Percentiles rank a stretch among this genome's conserved stretches.
Evolutionary conservation across 1,140 invertebrate species (phyloP).

Genomic region (Eupeodes corollae): DNA sequence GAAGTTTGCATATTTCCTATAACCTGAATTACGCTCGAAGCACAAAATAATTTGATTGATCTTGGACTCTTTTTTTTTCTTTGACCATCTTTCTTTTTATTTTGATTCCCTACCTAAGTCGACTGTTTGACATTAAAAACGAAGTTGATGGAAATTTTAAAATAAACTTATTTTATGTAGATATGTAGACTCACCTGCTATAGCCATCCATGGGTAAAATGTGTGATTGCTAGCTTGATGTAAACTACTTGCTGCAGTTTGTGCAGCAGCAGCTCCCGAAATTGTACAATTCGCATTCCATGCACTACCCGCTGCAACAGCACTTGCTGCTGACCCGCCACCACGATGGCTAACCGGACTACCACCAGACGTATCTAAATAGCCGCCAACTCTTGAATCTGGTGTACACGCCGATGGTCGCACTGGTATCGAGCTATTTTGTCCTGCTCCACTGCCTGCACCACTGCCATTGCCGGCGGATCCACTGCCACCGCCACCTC

Average conservation of each 20-base stretch:
- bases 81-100: no score
- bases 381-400: conserved; percentile 59
- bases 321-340: conserved; percentile 55
- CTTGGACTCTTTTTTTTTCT: no score
- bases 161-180: no score
- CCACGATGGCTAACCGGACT: conserved; percentile 65
- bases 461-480: conserved; percentile 36
- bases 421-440: conserved; percentile 41
- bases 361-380: conserved; percentile 53
- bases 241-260: conserved; percentile 70
- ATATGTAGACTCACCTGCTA: conserved; percentile 72
- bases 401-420: conserved; percentile 77
- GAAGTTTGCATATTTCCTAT: no score
- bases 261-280: conserved; percentile 51
- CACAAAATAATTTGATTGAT: no score
- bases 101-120: no score
- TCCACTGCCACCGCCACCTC: conserved; percentile 23
- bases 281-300: conserved; percentile 38
- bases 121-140: no score
- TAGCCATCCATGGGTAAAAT: conserved; percentile 96
- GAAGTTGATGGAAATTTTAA: no score
- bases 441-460: conserved; percentile 39
- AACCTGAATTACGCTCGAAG: no score
- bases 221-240: conserved; percentile 83
- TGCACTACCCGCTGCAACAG: conserved; percentile 44